These are phyloP conservation scores for Noctua janthina DNA, from an alignment of 2,888 invertebrate species.

Conservation along the genomic window DNA sequence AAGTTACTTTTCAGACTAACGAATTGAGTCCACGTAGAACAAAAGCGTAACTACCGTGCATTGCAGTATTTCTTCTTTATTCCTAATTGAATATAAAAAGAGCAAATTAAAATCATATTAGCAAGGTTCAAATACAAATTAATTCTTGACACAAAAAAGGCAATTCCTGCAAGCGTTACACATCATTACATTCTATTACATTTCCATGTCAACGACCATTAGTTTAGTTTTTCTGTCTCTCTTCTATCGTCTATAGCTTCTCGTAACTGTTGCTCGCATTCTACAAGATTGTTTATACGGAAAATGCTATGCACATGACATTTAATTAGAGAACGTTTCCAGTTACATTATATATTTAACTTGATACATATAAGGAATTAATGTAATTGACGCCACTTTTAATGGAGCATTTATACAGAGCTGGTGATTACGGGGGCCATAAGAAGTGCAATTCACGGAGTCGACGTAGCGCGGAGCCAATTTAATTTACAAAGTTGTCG, in stretches of 20 bases:
- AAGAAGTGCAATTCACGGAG: conserved; percentile 85
- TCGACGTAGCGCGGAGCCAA: conserved; percentile 82
- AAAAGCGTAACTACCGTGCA: background rate
- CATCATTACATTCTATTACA: conserved; percentile 52
- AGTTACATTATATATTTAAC: conserved; percentile 81
- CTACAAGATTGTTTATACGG: conserved; percentile 81
- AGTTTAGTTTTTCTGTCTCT: conserved; percentile 71
- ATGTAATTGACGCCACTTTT: conserved; percentile 88
- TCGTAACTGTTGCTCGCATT: conserved; percentile 76
- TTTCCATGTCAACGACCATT: conserved; percentile 66
- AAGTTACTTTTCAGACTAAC: conserved; percentile 11
- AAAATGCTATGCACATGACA: conserved; percentile 81
- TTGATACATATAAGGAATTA: conserved; percentile 84
- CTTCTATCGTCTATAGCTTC: conserved; percentile 72
- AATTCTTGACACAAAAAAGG: conserved; percentile 1
- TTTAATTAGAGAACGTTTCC: conserved; percentile 82
- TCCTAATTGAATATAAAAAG: background rate
- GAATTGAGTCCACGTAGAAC: background rate
- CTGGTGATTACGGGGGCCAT: conserved; percentile 83
- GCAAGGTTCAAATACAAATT: background rate
- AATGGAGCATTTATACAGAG: conserved; percentile 85
- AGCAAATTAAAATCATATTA: conserved; percentile 25
- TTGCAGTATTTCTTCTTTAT: background rate
- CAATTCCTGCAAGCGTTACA: conserved; percentile 28
- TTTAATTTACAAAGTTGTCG: conserved; percentile 89